Evolutionary conservation across 1,140 invertebrate genomes (phyloP), one percentile per base, ranked within the genome.

Genomic region (Muscidifurax raptorellus): DNA sequence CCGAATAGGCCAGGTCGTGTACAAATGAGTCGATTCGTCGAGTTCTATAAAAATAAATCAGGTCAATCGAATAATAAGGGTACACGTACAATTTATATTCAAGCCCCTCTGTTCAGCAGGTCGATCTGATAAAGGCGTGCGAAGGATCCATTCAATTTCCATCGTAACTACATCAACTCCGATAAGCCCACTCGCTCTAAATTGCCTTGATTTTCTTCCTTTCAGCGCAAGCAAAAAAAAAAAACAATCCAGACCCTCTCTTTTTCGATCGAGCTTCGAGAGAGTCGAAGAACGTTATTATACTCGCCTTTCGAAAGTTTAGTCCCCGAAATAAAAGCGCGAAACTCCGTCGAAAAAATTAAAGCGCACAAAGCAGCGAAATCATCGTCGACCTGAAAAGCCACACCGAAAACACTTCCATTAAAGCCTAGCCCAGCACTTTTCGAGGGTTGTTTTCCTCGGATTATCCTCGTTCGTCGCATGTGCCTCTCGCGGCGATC

Each of bases 371-470:
- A 52, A 52, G 47, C 15, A 1, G 44, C 22, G n/a, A 30, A 52
- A 30, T 47, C 44, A 13, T 47, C 25, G 36, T 47, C 40, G 36
- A 71, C 67, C 66, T 27, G 32, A 80, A 80, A 82, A 44, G 30
- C 66, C n/a, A 1, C 12, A 13, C 10, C 66, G 79, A 80, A 47
- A 74, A 81, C 7, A 82, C 36, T 74, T 74, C 28, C 47, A 74
- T 82, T 74, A 72, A 15, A 15, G 2, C 72, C 15, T 32, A 13
- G 12, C 22, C 28, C n/a, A 9, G 67, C 25, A 69, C 18, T 74
- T 66, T 15, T 69, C 66, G 66, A 69, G 66, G 28, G 66, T 30
- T 47, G 40, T 18, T n/a, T 40, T 25, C 32, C 36, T 44, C 12
- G 3, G 28, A 5, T 69, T 30, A 27, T 69, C 28, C 30, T 69